A percentile compares a stretch with the other conserved stretches of the same genome.
phyloP scores from a whole-genome alignment of 2,888 invertebrate species.

The Leucophenga maculata region DNA sequence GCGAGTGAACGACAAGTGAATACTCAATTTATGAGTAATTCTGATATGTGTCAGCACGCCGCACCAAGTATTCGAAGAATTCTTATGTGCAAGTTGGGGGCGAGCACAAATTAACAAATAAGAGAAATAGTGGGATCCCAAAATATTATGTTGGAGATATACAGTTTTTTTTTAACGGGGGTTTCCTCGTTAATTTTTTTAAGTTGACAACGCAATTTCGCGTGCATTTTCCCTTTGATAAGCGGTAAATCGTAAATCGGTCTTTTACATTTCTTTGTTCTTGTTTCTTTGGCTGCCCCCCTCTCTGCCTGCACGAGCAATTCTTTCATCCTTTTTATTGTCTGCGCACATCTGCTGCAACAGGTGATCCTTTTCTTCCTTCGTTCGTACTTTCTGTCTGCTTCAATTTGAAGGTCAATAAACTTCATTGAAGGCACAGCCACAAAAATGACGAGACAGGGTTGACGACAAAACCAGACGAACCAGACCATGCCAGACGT shows the following conservation, averaged over 20 bases:
- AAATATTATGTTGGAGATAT: neutral
- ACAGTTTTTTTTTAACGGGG: neutral
- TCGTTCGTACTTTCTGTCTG: constrained; percentile 37
- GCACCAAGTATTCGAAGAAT: neutral
- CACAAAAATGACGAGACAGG: neutral
- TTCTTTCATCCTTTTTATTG: constrained; percentile 14
- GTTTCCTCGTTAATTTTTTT: neutral
- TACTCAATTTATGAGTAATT: constrained; percentile 30
- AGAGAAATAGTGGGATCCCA: neutral
- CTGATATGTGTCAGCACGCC: constrained; percentile 22
- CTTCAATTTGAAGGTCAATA: constrained; percentile 65
- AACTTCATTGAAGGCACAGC: constrained; percentile 43
- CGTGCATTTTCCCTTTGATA: constrained; percentile 14
- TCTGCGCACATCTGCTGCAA: constrained; percentile 56
- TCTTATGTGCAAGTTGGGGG: neutral
- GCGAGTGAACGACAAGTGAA: constrained; percentile 11
- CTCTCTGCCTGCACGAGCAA: neutral
- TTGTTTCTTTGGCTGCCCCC: constrained; percentile 18
- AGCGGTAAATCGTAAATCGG: constrained; percentile 46
- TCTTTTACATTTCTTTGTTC: neutral
- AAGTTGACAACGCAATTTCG: no score
- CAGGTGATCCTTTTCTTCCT: constrained; percentile 56
- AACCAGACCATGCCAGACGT: neutral
- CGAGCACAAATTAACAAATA: neutral
- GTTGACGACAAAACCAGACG: neutral